Evolutionary conservation across 2,888 invertebrate genomes (phyloP), one percentile per base, ranked within the genome.

Genomic region (Drosophila multiciliata): DNA sequence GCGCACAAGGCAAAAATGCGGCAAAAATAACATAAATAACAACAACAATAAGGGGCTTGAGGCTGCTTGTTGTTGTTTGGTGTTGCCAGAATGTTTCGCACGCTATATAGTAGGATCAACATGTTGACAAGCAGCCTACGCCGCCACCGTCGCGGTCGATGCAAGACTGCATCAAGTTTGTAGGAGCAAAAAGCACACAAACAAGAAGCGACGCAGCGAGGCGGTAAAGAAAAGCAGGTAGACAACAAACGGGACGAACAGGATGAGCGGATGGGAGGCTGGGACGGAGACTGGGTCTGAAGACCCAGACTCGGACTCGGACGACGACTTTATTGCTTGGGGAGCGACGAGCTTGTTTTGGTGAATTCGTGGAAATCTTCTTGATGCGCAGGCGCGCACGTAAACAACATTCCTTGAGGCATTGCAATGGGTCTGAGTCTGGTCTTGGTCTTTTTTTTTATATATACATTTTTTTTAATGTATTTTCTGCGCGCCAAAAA

Each of bases 321-420:
- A 73, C 73, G 70, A 68, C 65, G 57, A 74, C 68, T 66, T 62
- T 73, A 63, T 55, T 60, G 69, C 58, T 66, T 75, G 63, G 26
- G 58, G 20, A 73, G 68, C 65, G 63, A 26, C 55, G 15, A 73
- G 68, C 65, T 83, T 79, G 73, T 71, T 81, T 74, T 79, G 48
- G 70, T 38, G 35, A 83, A 75, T 85, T 87, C 85, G 80, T 82
- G 67, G 83, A 87, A 85, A 82, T 76, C 78, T 72, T 75, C 45
- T 73, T 67, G 76, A 84, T 83, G 88, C 87, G 87, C 87, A 87
- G 78, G 87, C 87, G 87, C 78, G 84, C 87, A 87, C 86, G 88
- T 87, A 88, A 87, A 87, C 87, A 88, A 87, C 87, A 87, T 87
- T 87, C 87, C 87, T 82, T 32, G 63, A 67, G 70, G 76, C 73